Base-by-base conservation (phyloP, 2,888 invertebrate species). In the Phalangium opilio region DNA sequence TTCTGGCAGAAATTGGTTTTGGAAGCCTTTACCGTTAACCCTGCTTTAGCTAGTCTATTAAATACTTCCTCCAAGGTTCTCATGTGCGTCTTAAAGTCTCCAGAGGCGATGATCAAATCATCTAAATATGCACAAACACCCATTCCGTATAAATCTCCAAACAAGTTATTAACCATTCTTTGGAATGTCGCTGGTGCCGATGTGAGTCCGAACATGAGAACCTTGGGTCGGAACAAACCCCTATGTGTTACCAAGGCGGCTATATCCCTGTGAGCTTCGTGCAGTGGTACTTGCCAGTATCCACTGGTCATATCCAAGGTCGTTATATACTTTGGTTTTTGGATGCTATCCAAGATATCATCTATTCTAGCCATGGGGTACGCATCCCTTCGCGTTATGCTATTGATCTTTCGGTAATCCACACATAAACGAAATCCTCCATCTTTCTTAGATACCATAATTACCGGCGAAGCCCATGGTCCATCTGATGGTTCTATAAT, bases 391-490 rank as follows among this genome's bases (percentile, higher is more conserved):
- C n/a, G n/a, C 11, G 47, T 42, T 10, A 53, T 27, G 4, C 27
- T 19, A 34, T 53, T 53, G 39, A 53, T 12, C 32, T 33, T 41
- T 10, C 53, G 39, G 20, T 53, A 53, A 38, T 53, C 50, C 11
- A 50, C 41, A 27, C 51, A 50, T 11, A 53, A 21, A n/a, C 51
- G 44, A n/a, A 27, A 27, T 33, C 38, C 18, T 2, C 51, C 47
- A 20, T 46, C 40, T 27, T 14, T 15, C 27, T 48, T 48, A 15
- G 10, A 20, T 19, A 47, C 45, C 33, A 45, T 20, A 18, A 48
- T 35, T n/a, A 48, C 41, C 17, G 48, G 48, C 2, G 48, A 19
- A 17, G 45, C 39, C 40, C 40, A 47, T 14, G 44, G 41, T 18
- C 41, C 38, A 10, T 19, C 14, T 19, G 45, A 48, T 12, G 40